phyloP scores from a whole-genome alignment of 92 coral and sea anemone genomes.

The Parazoanthus darwini region DNA sequence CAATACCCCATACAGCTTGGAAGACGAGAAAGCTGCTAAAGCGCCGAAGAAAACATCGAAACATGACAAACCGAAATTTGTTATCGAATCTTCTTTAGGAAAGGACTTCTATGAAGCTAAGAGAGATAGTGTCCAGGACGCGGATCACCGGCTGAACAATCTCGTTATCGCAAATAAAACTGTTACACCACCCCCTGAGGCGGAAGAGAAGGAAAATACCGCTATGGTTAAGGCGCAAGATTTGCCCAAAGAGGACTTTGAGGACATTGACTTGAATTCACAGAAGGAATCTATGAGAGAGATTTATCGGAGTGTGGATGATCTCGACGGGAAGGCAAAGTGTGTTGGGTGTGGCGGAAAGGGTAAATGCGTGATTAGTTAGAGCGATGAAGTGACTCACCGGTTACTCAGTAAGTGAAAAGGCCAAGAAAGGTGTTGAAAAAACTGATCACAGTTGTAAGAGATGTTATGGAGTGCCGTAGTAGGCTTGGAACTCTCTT shows the following conservation, averaged over 20 bases:
- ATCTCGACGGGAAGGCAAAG: conserved; percentile 83
- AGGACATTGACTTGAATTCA: conserved; percentile 68
- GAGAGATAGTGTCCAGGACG: conserved; percentile 68
- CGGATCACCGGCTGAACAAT: conserved; percentile 43
- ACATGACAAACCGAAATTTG: conserved; percentile 82
- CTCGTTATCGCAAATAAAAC: conserved; percentile 82
- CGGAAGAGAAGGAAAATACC: conserved; percentile 36
- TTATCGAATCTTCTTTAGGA: conserved; percentile 83
- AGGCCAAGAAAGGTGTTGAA: too few relatives aligned
- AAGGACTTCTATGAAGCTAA: conserved; percentile 78
- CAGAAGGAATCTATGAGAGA: conserved; percentile 70
- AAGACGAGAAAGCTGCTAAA: conserved; percentile 57
- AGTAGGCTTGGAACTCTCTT: background rate
- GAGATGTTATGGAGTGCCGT: background rate
- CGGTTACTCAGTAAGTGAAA: background rate
- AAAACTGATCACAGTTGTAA: background rate
- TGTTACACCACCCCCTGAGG: conserved; percentile 23
- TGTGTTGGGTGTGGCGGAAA: conserved; percentile 81
- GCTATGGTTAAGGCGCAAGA: conserved; percentile 43
- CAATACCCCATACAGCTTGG: conserved; percentile 60
- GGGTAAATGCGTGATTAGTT: conserved; percentile 84
- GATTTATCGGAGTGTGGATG: conserved; percentile 70
- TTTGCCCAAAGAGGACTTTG: conserved; percentile 55
- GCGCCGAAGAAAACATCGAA: conserved; percentile 66
- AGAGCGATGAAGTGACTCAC: background rate